These are phyloP conservation scores for Columba livia DNA, from an alignment of 2,113 vertebrate genomes.

Conservation along the genomic window DNA sequence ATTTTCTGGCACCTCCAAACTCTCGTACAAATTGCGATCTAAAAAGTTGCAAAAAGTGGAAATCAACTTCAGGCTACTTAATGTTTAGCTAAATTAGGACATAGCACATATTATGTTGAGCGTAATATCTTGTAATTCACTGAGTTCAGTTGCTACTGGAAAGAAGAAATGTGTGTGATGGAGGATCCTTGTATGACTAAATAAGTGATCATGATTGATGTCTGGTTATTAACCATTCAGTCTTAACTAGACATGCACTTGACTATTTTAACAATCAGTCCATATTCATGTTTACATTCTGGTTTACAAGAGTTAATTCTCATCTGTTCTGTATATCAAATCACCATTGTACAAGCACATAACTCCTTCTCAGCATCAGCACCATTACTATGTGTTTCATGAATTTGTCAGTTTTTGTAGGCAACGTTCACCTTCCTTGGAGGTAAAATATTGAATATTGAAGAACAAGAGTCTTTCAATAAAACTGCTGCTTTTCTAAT, in stretches of 20 bases:
- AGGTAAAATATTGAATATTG: background rate
- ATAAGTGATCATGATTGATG: background rate
- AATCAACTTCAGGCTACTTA: background rate
- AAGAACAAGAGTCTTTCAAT: background rate
- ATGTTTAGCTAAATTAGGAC: background rate
- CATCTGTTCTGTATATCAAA: background rate
- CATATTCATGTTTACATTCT: background rate
- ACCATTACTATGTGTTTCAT: background rate
- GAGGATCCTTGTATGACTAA: background rate
- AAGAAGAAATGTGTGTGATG: background rate
- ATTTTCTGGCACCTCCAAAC: background rate
- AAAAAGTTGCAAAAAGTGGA: fast-evolving
- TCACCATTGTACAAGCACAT: background rate
- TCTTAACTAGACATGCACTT: background rate
- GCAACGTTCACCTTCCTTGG: background rate
- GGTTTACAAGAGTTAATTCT: background rate
- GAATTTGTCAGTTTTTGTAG: background rate
- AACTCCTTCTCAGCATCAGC: background rate
- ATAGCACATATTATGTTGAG: background rate
- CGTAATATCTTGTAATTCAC: background rate
- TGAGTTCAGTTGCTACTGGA: background rate
- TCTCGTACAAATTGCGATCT: background rate
- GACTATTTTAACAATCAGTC: background rate
- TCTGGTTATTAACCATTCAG: background rate
- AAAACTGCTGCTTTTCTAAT: background rate